Evolutionary conservation across 2,888 invertebrate genomes (phyloP).

Genomic region (Trissolcus japonicus): DNA sequence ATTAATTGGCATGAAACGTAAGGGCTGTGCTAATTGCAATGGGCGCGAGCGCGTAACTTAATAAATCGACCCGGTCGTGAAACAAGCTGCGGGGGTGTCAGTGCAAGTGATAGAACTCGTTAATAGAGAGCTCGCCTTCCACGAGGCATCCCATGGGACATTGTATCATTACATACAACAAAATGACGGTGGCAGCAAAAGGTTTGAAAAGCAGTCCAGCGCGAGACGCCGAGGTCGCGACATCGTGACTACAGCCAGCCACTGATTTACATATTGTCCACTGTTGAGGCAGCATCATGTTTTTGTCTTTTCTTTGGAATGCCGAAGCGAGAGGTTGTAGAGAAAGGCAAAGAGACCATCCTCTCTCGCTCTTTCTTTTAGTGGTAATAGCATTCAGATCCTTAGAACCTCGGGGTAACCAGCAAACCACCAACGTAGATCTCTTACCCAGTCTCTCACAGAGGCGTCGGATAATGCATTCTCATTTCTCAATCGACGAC

Average conservation of each 20-base stretch:
- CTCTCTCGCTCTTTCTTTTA: constrained; percentile 59
- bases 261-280: constrained; percentile 77
- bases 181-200: constrained; percentile 63
- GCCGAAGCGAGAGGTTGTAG: constrained; percentile 63
- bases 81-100: constrained; percentile 59
- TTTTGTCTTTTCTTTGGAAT: constrained; percentile 74
- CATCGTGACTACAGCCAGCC: constrained; percentile 75
- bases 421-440: constrained; percentile 75
- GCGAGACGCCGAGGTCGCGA: constrained; percentile 74
- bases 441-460: constrained; percentile 60
- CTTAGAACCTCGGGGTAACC: constrained; percentile 68
- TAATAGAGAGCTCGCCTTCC: constrained; percentile 65
- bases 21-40: background rate
- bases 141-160: constrained; percentile 63
- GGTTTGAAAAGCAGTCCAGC: constrained; percentile 65
- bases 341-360: constrained; percentile 56
- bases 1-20: background rate
- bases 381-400: constrained; percentile 71
- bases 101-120: constrained; percentile 69
- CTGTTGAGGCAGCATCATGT: constrained; percentile 71
- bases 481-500: constrained; percentile 65
- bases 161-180: constrained; percentile 59
- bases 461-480: constrained; percentile 70
- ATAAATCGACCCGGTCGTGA: constrained; percentile 19
- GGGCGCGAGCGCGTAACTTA: constrained; percentile 23